Percentiles rank a stretch among this genome's conserved stretches.
Conservation (phyloP, 2,113 vertebrate genomes). For the Marmota monax region DNA sequence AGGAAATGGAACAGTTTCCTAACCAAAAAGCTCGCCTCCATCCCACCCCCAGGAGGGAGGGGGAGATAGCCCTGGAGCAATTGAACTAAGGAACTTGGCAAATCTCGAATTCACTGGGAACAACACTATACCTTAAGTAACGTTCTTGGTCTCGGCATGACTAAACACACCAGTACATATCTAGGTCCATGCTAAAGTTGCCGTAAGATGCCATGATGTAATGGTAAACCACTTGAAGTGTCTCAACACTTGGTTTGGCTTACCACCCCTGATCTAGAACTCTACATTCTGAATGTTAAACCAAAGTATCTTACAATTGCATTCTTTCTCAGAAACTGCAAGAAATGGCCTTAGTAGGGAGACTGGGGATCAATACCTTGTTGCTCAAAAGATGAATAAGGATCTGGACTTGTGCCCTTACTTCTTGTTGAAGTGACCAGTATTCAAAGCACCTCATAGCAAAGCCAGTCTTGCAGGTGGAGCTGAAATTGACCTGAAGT, state of each 20-base stretch:
- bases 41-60: neutral
- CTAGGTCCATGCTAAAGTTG: too few species aligned
- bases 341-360: neutral
- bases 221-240: too few species aligned
- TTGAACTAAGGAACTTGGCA: neutral
- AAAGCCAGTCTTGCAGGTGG: neutral
- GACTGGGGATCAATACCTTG: neutral
- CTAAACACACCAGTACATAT: neutral
- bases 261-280: too few species aligned
- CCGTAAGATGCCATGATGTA: too few species aligned
- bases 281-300: too few species aligned
- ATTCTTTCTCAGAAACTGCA: too few species aligned
- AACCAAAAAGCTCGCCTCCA: neutral
- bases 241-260: too few species aligned
- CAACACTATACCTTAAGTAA: neutral
- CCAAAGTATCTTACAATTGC: neutral
- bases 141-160: too few species aligned
- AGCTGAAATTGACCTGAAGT: neutral
- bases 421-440: neutral
- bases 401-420: neutral
- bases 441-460: too few species aligned
- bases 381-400: neutral
- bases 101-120: too few species aligned
- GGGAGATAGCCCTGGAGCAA: neutral
- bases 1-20: conserved; percentile 50